Evolutionary conservation across 2,113 vertebrate species (phyloP).

Genomic region (Capra hircus): DNA sequence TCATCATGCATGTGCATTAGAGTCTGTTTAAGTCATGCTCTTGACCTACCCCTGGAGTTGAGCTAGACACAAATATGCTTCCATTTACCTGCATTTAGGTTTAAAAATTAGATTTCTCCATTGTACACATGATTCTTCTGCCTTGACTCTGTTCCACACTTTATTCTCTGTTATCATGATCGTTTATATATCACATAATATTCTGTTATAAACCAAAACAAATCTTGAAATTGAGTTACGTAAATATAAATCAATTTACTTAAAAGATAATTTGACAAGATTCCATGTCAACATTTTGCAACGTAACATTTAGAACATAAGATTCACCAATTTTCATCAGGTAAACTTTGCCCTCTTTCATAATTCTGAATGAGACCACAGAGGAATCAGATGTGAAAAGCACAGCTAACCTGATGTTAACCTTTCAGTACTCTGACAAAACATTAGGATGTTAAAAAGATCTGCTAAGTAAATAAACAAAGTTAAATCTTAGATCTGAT

Average conservation of each 20-base stretch:
- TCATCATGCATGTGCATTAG: accelerated
- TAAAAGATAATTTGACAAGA: background rate
- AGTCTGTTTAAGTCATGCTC: background rate
- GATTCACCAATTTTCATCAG: background rate
- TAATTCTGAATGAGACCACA: background rate
- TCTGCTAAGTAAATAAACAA: background rate
- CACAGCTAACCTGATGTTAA: background rate
- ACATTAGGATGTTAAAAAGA: background rate
- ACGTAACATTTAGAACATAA: background rate
- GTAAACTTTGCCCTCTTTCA: background rate
- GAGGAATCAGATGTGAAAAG: background rate
- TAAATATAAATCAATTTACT: background rate
- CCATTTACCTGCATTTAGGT: background rate
- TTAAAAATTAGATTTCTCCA: background rate
- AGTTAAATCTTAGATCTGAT: background rate
- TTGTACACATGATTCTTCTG: background rate
- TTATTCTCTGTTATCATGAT: background rate
- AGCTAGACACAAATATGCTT: background rate
- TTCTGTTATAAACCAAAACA: background rate
- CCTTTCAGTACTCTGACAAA: background rate
- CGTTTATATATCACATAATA: accelerated
- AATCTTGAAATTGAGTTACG: background rate
- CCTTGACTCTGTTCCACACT: background rate
- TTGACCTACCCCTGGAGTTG: background rate
- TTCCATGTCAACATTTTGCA: background rate